Evolutionary conservation across 2,888 invertebrate genomes (phyloP).

Genomic region (Drosophila trichaetosa): DNA sequence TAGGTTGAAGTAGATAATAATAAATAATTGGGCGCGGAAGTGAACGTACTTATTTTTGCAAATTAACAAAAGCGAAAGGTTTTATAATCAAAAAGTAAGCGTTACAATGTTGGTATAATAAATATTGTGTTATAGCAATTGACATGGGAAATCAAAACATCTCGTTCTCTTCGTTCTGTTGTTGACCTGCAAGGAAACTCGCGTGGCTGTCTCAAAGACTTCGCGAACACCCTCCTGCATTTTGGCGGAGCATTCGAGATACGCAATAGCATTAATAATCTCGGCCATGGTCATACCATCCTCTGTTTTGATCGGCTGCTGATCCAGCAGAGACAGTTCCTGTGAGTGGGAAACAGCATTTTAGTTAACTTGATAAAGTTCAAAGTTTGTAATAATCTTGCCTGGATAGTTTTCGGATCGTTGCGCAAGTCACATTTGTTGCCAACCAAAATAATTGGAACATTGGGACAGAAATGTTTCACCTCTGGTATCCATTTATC

Average conservation of each 20-base stretch:
- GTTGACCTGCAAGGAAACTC: slow-evolving; percentile 93
- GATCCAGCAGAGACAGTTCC: slow-evolving; percentile 98
- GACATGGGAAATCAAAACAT: slow-evolving; percentile 91
- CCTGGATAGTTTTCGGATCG: slow-evolving; percentile 94
- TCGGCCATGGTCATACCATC: slow-evolving; percentile 98
- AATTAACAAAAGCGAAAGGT: background rate
- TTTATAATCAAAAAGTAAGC: background rate
- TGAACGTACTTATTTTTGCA: slow-evolving; percentile 2
- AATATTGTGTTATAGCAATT: background rate
- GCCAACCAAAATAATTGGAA: slow-evolving; percentile 98
- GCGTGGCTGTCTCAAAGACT: slow-evolving; percentile 99
- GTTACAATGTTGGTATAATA: background rate
- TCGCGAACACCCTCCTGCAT: slow-evolving; percentile 99
- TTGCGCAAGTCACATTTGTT: slow-evolving; percentile 98
- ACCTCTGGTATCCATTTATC: slow-evolving; percentile 99
- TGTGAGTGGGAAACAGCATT: slow-evolving; percentile 26
- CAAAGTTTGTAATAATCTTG: slow-evolving; percentile 11
- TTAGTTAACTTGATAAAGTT: background rate
- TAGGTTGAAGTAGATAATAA: slow-evolving; percentile 16
- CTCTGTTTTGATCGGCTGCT: slow-evolving; percentile 97
- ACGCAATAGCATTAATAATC: slow-evolving; percentile 98
- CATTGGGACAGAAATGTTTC: slow-evolving; percentile 99
- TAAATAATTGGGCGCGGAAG: background rate
- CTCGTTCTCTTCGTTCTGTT: slow-evolving; percentile 94
- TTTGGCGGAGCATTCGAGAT: slow-evolving; percentile 99